Percentiles rank a stretch among this genome's conserved stretches.
Evolutionary conservation across 2,113 vertebrate genomes (phyloP).

Genomic region (Cyprinodon brontotheroides): DNA sequence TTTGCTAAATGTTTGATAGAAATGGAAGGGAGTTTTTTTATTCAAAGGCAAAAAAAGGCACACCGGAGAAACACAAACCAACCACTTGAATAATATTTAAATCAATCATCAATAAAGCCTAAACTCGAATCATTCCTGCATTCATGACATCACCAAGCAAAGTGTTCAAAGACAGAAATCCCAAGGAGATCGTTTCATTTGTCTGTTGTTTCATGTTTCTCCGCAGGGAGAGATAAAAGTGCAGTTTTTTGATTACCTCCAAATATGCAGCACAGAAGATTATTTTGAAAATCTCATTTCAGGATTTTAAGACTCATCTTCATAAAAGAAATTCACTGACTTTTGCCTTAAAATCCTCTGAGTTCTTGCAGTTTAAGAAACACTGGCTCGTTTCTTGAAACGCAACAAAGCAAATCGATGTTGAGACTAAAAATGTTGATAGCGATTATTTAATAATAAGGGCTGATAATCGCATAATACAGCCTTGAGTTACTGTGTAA

Average conservation of each 20-base stretch:
- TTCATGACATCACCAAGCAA: neutral
- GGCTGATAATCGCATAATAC: neutral
- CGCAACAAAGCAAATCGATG: neutral
- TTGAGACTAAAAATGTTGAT: conserved; percentile 1
- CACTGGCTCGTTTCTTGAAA: neutral
- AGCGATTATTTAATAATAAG: neutral
- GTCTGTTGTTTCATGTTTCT: neutral
- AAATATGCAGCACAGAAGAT: neutral
- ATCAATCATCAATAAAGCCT: neutral
- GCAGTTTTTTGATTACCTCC: neutral
- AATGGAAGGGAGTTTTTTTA: neutral
- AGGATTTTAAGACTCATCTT: neutral
- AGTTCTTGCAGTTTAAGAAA: neutral
- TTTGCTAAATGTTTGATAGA: conserved; percentile 11
- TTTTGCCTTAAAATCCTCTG: too few relatives aligned
- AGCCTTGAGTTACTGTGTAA: neutral
- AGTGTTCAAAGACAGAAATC: conserved; percentile 16
- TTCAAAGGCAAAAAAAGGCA: neutral
- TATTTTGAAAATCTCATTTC: neutral
- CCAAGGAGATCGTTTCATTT: neutral
- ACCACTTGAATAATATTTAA: neutral
- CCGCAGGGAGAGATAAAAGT: neutral
- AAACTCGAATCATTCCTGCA: conserved; percentile 4
- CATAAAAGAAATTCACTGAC: neutral
- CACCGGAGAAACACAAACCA: neutral